A percentile compares a stretch with the other conserved stretches of the same genome.
Evolutionary conservation across 2,888 invertebrate genomes (phyloP).

Genomic region (Leptarthrus brevirostris): DNA sequence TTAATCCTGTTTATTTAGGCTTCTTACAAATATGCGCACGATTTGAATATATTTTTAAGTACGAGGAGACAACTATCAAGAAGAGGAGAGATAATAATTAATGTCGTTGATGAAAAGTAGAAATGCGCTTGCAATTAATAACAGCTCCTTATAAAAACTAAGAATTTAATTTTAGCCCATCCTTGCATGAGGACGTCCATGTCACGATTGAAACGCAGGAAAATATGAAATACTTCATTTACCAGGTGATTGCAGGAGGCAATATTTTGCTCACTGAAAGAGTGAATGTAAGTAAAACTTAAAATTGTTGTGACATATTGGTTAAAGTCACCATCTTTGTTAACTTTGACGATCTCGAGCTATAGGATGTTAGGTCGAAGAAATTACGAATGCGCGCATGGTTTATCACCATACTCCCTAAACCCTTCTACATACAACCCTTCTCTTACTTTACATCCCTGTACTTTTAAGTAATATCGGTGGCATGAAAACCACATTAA

Average conservation of each 20-base stretch:
- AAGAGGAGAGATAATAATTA: no score
- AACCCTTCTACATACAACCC: no score
- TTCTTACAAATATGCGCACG: not conserved
- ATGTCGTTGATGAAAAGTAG: not conserved
- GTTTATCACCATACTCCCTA: no score
- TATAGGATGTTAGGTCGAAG: no score
- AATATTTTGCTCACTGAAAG: conserved; percentile 83
- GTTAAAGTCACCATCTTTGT: no score
- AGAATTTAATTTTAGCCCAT: conserved; percentile 64
- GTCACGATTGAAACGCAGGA: conserved; percentile 81
- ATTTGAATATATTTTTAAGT: not conserved
- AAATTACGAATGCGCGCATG: no score
- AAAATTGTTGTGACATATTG: no score
- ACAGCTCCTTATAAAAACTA: not conserved
- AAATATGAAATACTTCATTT: conserved; percentile 79
- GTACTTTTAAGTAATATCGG: no score
- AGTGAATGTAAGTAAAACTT: conserved; percentile 69
- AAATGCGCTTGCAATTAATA: not conserved
- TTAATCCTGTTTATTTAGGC: conserved; percentile 10
- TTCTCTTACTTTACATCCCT: no score
- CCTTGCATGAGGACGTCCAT: conserved; percentile 77
- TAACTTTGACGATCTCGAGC: no score
- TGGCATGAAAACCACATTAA: no score
- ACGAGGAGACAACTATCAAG: not conserved
- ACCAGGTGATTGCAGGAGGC: conserved; percentile 84